Conservation (phyloP, 2,113 vertebrate genomes). For the Corythaixoides concolor region DNA sequence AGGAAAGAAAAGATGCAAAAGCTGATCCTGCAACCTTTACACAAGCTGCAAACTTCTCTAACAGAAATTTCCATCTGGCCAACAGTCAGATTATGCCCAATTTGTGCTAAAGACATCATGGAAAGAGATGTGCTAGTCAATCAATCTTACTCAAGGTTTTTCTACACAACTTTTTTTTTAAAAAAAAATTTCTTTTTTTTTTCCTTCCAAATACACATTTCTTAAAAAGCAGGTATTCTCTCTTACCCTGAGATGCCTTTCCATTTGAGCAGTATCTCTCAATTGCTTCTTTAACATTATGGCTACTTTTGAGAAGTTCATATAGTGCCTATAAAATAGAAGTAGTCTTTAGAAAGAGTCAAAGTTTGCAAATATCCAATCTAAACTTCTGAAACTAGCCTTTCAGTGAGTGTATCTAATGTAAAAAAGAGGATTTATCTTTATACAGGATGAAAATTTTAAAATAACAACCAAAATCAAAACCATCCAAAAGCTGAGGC, state of each 20-base stretch:
- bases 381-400: background rate
- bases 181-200: background rate
- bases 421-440: background rate
- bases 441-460: background rate
- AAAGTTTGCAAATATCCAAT: background rate
- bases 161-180: background rate
- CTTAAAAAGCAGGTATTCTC: background rate
- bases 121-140: background rate
- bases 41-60: background rate
- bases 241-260: constrained; percentile 87
- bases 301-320: constrained; percentile 92
- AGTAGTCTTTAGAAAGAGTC: background rate
- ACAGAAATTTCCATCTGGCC: background rate
- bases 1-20: background rate
- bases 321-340: constrained; percentile 82
- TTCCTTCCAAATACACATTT: background rate
- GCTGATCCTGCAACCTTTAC: background rate
- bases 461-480: background rate
- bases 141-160: background rate
- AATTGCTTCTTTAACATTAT: constrained; percentile 88
- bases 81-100: background rate
- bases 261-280: constrained; percentile 86
- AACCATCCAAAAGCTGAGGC: background rate
- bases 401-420: background rate
- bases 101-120: background rate